Evolutionary conservation across 1,140 invertebrate genomes (phyloP).

Genomic region (Scylla paramamosain): DNA sequence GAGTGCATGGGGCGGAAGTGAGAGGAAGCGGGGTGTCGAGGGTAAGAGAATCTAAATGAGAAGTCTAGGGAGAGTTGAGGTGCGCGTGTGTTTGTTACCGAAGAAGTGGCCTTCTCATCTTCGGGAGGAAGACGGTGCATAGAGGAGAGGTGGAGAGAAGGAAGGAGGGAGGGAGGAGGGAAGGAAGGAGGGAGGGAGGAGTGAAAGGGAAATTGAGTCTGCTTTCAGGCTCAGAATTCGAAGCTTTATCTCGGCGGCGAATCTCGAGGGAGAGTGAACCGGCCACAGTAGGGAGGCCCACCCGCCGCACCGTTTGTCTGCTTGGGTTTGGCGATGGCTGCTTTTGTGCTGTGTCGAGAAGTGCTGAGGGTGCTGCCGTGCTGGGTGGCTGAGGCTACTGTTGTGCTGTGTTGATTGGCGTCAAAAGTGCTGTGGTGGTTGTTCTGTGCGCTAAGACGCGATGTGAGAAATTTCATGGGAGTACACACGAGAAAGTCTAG

Average conservation of each 20-base stretch:
- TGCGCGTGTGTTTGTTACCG: background rate
- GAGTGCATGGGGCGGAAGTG: background rate
- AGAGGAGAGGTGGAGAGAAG: background rate
- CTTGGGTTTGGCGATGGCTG: background rate
- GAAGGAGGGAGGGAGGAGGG: background rate
- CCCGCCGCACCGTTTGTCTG: too few relatives aligned
- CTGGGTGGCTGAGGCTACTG: background rate
- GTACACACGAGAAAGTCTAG: too few relatives aligned
- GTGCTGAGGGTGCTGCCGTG: background rate
- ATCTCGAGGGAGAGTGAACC: background rate
- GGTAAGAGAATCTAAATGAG: background rate
- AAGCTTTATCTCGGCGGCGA: background rate
- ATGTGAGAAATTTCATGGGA: too few relatives aligned
- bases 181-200: background rate
- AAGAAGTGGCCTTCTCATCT: background rate
- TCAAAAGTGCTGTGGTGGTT: background rate
- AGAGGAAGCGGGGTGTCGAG: background rate
- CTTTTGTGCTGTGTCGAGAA: background rate
- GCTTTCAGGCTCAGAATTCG: background rate
- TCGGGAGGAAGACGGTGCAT: background rate
- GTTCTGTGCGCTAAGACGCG: too few relatives aligned
- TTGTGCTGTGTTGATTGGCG: background rate
- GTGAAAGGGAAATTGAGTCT: slow-evolving; percentile 14
- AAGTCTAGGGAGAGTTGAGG: background rate
- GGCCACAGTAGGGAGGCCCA: background rate